These are phyloP conservation scores for Syngnathus rostellatus DNA, from an alignment of 2,797 vertebrate species.

Conservation along the genomic window DNA sequence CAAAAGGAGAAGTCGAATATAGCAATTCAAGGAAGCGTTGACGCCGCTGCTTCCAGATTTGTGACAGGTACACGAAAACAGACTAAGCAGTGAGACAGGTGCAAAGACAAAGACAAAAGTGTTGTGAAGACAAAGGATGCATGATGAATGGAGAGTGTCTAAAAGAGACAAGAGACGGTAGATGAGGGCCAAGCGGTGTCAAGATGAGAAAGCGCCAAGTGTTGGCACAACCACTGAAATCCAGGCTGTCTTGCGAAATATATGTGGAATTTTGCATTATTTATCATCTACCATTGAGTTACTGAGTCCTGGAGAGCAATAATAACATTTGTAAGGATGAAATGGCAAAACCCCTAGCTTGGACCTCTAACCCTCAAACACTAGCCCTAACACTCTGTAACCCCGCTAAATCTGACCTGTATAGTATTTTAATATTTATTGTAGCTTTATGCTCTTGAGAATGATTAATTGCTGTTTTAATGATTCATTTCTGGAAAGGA, in stretches of 20 bases:
- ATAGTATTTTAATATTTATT: too few relatives aligned
- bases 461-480: too few relatives aligned
- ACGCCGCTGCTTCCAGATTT: slow-evolving; percentile 33
- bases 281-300: not conserved
- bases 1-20: slow-evolving; percentile 26
- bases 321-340: not conserved
- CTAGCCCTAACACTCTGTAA: too few relatives aligned
- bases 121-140: slow-evolving; percentile 18
- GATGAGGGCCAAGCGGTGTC: slow-evolving; percentile 7
- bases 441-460: too few relatives aligned
- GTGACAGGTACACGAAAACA: slow-evolving; percentile 45
- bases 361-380: not conserved
- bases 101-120: slow-evolving; percentile 37
- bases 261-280: not conserved
- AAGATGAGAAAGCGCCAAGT: slow-evolving; percentile 16
- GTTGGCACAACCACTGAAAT: not conserved
- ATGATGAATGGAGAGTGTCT: slow-evolving; percentile 25
- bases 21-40: slow-evolving; percentile 31
- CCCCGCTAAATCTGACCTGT: too few relatives aligned
- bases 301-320: not conserved
- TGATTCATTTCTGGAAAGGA: too few relatives aligned
- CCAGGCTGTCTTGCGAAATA: not conserved
- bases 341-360: not conserved
- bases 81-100: slow-evolving; percentile 46
- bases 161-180: slow-evolving; percentile 2